These are phyloP conservation scores for Bothrops jararaca DNA, from an alignment of 2,113 vertebrate species.

Conservation along the genomic window DNA sequence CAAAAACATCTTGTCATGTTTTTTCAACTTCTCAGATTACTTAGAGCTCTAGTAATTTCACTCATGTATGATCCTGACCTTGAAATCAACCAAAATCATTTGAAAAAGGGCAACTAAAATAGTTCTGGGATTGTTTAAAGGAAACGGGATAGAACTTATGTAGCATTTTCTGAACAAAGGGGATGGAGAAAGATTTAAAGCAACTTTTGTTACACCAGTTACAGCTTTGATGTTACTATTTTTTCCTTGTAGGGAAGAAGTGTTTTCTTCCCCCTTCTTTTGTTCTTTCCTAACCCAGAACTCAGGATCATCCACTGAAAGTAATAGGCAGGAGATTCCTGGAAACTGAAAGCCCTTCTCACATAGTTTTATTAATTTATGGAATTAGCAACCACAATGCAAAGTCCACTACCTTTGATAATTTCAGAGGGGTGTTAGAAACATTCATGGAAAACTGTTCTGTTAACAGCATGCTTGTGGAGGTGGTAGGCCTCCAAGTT, in stretches of 20 bases:
- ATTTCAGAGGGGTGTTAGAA: neutral
- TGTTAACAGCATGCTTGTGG: neutral
- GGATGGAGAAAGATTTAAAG: neutral
- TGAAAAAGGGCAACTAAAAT: neutral
- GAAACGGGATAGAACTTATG: neutral
- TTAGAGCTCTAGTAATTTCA: neutral
- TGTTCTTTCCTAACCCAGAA: neutral
- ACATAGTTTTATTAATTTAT: neutral
- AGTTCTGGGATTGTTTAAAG: neutral
- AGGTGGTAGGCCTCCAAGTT: neutral
- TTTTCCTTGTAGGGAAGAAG: neutral
- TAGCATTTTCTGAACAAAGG: neutral
- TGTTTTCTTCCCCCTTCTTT: neutral
- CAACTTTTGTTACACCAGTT: neutral
- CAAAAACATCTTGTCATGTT: neutral
- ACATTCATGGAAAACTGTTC: neutral
- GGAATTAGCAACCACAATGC: neutral
- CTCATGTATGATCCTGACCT: neutral
- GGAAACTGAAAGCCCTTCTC: neutral
- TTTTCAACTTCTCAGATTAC: neutral
- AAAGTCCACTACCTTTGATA: neutral
- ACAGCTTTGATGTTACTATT: neutral
- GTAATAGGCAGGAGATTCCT: neutral
- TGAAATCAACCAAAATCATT: neutral
- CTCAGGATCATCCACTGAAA: neutral